These are phyloP conservation scores for Chaetodon trifascialis DNA, from an alignment of 2,113 vertebrate genomes.

Conservation along the genomic window DNA sequence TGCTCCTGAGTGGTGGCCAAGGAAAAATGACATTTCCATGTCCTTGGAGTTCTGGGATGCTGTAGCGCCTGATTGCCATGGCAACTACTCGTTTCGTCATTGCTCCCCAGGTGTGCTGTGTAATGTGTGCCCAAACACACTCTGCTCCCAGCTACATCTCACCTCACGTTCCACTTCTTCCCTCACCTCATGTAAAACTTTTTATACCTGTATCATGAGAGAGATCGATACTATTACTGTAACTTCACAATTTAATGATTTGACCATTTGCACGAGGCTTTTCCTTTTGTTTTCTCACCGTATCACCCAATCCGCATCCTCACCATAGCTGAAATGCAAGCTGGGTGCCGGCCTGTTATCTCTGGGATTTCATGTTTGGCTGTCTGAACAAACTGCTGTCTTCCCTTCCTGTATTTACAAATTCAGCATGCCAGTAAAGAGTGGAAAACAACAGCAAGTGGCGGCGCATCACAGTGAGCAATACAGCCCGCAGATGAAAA, in stretches of 20 bases:
- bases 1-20: slow-evolving; percentile 38
- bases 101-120: slow-evolving; percentile 73
- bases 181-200: slow-evolving; percentile 24
- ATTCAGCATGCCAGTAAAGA: slow-evolving; percentile 41
- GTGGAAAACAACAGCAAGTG: slow-evolving; percentile 32
- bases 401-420: slow-evolving; percentile 30
- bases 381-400: background rate
- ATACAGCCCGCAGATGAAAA: slow-evolving; percentile 57
- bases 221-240: background rate
- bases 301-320: background rate
- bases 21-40: slow-evolving; percentile 51
- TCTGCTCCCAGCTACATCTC: slow-evolving; percentile 40
- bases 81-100: slow-evolving; percentile 73
- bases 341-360: slow-evolving; percentile 3
- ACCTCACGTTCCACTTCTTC: slow-evolving; percentile 21
- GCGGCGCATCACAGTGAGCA: slow-evolving; percentile 29
- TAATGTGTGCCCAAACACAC: slow-evolving; percentile 62
- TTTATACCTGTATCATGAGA: slow-evolving; percentile 6
- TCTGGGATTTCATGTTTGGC: background rate
- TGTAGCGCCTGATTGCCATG: slow-evolving; percentile 74
- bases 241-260: background rate
- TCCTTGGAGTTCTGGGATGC: slow-evolving; percentile 68
- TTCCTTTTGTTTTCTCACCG: slow-evolving; percentile 28
- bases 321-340: background rate
- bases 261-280: background rate